Evolutionary conservation across 2,797 vertebrate species (phyloP).

Genomic region (Coendou prehensilis): DNA sequence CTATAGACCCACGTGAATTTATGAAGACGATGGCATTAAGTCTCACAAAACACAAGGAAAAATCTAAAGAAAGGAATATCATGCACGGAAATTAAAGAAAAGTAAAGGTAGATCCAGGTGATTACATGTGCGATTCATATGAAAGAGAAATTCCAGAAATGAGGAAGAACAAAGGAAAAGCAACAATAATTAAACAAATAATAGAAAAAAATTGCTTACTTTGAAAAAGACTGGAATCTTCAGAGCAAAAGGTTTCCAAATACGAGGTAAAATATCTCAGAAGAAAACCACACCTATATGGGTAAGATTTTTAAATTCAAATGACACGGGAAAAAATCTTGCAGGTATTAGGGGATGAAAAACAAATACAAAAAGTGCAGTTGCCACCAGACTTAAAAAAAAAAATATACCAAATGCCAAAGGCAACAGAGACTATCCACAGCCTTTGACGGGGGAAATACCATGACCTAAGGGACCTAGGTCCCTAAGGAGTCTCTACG

Average conservation of each 20-base stretch:
- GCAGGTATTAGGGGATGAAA: not conserved
- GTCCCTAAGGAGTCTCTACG: not conserved
- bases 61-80: not conserved
- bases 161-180: not conserved
- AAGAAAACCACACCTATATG: not conserved
- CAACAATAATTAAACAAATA: conserved; percentile 31
- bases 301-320: conserved; percentile 34
- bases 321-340: conserved; percentile 22
- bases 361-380: conserved; percentile 29
- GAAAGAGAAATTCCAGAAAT: not conserved
- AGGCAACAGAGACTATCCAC: not conserved
- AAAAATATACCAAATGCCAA: not conserved
- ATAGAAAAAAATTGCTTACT: not conserved
- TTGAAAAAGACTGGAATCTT: not conserved
- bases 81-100: not conserved
- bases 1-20: not conserved
- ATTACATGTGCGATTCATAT: not conserved
- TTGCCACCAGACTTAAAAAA: not conserved
- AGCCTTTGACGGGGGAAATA: not conserved
- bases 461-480: not conserved
- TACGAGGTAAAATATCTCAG: not conserved
- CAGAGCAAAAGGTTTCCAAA: not conserved
- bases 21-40: not conserved
- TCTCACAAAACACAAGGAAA: not conserved
- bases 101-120: not conserved